Conservation (phyloP, 2,797 vertebrate species). For the Tenualosa ilisha region DNA sequence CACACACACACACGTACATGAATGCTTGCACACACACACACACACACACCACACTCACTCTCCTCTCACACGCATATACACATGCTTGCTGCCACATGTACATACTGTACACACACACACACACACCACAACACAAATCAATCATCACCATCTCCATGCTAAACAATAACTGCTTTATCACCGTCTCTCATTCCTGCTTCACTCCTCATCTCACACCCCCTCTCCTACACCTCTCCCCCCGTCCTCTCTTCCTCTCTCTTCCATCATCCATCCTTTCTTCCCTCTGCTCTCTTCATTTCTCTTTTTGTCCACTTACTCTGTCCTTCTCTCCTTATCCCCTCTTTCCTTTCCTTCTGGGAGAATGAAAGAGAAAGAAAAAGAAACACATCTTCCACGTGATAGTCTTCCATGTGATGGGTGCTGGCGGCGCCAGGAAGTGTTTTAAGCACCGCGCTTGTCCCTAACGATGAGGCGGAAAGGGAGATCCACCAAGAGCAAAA, state of each 20-base stretch:
- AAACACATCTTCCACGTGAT: not conserved
- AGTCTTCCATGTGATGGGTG: not conserved
- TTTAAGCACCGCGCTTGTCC: not conserved
- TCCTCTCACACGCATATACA: too few species aligned
- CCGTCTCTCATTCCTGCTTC: not conserved
- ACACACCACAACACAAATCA: not conserved
- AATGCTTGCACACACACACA: not conserved
- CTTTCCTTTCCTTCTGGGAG: not conserved
- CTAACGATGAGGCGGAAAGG: not conserved
- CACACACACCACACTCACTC: too few species aligned
- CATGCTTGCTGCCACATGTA: too few species aligned
- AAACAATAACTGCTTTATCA: too few species aligned
- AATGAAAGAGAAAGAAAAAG: not conserved
- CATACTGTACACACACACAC: too few species aligned
- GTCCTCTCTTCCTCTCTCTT: not conserved
- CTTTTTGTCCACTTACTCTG: not conserved
- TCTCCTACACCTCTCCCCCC: not conserved
- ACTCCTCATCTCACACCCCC: conserved; percentile 29
- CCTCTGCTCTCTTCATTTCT: not conserved
- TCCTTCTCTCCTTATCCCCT: not conserved
- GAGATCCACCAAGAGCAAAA: not conserved
- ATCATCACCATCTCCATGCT: not conserved
- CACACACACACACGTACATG: not conserved
- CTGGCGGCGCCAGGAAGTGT: not conserved
- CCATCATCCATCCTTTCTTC: not conserved